Conservation (phyloP, 2,797 vertebrate species). For the Tapera naevia region DNA sequence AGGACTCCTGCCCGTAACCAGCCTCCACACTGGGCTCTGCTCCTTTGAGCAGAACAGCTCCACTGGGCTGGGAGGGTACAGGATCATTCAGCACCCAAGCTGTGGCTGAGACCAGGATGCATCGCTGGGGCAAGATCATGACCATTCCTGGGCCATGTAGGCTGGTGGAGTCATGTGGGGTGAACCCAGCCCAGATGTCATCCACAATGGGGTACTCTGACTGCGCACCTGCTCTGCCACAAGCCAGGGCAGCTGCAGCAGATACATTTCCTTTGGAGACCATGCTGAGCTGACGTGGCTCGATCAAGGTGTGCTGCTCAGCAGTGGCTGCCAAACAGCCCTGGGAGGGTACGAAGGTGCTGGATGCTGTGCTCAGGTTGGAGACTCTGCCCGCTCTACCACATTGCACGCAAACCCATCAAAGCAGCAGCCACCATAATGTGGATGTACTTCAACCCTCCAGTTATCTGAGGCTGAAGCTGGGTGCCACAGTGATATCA, state of each 20-base stretch:
- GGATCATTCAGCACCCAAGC: not conserved
- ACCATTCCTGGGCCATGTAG: rapidly evolving
- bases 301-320: not conserved
- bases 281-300: not conserved
- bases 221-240: rapidly evolving
- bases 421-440: not conserved
- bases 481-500: not conserved
- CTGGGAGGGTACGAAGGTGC: not conserved
- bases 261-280: not conserved
- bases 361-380: not conserved
- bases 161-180: rapidly evolving
- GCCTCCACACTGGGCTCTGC: not conserved
- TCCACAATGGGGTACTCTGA: not conserved
- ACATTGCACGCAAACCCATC: rapidly evolving
- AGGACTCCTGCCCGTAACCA: rapidly evolving
- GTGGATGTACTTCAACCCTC: not conserved
- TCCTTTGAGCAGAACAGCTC: not conserved
- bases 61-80: rapidly evolving
- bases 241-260: not conserved
- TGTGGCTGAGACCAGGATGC: not conserved
- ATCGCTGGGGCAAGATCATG: rapidly evolving
- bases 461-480: not conserved
- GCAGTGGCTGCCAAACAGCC: not conserved
- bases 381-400: not conserved
- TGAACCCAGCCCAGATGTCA: not conserved